phyloP scores from a whole-genome alignment of 1,140 invertebrate genomes.

The Bathynomus jamesi region DNA sequence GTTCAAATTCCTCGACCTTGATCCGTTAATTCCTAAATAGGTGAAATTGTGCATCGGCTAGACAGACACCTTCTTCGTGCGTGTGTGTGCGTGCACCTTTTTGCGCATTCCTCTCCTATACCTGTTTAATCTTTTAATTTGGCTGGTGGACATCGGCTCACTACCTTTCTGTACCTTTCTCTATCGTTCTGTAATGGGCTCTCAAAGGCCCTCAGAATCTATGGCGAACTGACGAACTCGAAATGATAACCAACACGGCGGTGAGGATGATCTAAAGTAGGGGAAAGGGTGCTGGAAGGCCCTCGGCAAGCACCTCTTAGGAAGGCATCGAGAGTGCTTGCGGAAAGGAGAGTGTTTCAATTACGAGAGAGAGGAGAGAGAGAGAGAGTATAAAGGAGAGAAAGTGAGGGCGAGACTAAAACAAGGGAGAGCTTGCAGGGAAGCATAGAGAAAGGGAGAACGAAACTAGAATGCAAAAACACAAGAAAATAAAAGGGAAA shows the following conservation, averaged over 20 bases:
- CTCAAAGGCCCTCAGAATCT: not conserved
- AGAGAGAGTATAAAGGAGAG: not conserved
- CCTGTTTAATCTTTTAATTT: too few species aligned
- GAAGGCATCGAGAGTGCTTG: not conserved
- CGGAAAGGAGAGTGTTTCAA: not conserved
- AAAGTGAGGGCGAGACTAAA: not conserved
- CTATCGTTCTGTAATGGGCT: not conserved
- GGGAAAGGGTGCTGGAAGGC: not conserved
- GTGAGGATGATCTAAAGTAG: not conserved
- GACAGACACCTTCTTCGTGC: too few species aligned
- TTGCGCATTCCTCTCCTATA: too few species aligned
- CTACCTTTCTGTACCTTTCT: too few species aligned
- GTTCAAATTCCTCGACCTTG: too few species aligned
- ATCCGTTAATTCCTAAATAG: too few species aligned
- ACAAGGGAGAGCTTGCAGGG: too few species aligned
- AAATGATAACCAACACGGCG: not conserved
- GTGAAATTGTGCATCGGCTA: too few species aligned
- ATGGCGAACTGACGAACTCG: not conserved
- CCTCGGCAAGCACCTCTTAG: not conserved
- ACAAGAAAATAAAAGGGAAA: too few species aligned
- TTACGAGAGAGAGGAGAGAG: not conserved
- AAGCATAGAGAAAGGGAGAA: slow-evolving; percentile 11
- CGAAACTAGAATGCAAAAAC: too few species aligned
- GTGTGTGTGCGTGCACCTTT: too few species aligned
- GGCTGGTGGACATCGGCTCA: too few species aligned